Evolutionary conservation across 2,113 vertebrate species (phyloP), one percentile per base, ranked within the genome.

Genomic region (Jacana jacana): DNA sequence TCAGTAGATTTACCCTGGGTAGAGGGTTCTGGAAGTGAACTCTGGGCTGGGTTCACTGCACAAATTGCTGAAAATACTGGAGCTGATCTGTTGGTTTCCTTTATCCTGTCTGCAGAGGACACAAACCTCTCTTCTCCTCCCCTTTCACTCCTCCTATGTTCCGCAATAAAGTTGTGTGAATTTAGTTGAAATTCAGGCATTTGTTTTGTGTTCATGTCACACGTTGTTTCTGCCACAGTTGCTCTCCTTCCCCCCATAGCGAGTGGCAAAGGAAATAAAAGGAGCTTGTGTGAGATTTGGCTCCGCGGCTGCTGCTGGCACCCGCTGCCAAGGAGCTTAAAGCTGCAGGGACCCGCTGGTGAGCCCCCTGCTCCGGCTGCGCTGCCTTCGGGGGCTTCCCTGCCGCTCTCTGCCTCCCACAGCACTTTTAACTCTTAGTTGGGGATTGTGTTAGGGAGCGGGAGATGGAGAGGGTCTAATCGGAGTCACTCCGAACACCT

Each of bases 191-290:
- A 95, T 94, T 27, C 76, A 84, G 92, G 80, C 64, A 24, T 95
- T 84, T 72, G 89, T 64, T 91, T 95, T 89, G 94, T 69, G 66
- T 92, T 97, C 95, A 72, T 95, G 91, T 95, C 95, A 96, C 95
- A 95, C 85, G 85, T 86, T 91, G 95, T 94, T 97, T 93, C 92
- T 95, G 96, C 75, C 91, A 83, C 86, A 91, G 75, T 91, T 64
- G 19, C 69, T 73, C 91, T 88, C 94, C 79, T 88, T 95, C 93
- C 84, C 76, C 93, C 82, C 52, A 81, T 86, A 15, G 77, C 11
- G 46, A 93, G 77, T 68, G 28, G 40, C 51, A 10, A 61, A 73
- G 49, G 13, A 89, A 95, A 97, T 93, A 91, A 95, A 96, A 96
- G 89, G 63, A 93, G 49, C 57, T 70, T 96, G 76, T 95, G 81